These are phyloP conservation scores for Epistrophe grossulariae DNA, from an alignment of 2,888 invertebrate genomes.

Conservation along the genomic window DNA sequence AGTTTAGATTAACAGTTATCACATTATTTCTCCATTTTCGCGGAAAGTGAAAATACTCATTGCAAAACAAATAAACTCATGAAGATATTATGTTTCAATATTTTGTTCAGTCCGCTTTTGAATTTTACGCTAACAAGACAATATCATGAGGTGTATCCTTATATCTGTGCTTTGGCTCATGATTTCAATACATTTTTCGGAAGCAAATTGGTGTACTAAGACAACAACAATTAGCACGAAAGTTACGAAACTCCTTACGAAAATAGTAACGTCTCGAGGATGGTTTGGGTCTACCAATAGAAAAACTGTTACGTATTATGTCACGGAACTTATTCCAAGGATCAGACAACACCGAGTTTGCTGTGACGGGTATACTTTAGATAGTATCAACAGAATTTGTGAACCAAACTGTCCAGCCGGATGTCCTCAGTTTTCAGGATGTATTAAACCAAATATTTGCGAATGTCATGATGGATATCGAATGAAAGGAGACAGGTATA, in stretches of 20 bases:
- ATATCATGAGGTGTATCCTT: slow-evolving; percentile 42
- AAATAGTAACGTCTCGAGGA: background rate
- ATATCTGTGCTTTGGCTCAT: background rate
- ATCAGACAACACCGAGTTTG: slow-evolving; percentile 81
- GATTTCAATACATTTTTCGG: background rate
- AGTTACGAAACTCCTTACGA: background rate
- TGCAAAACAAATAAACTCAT: background rate
- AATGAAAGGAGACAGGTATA: slow-evolving; percentile 30
- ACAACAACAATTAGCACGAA: background rate
- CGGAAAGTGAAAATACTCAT: background rate
- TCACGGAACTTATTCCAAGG: background rate
- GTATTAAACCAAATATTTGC: slow-evolving; percentile 83
- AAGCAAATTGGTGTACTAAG: slow-evolving; percentile 48
- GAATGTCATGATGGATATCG: slow-evolving; percentile 83
- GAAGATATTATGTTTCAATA: background rate
- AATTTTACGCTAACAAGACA: slow-evolving; percentile 30
- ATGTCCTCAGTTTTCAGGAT: slow-evolving; percentile 81
- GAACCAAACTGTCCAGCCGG: slow-evolving; percentile 78
- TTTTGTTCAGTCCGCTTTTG: slow-evolving; percentile 37
- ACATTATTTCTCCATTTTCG: no score
- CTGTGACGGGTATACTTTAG: slow-evolving; percentile 83
- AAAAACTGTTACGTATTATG: background rate
- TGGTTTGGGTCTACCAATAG: background rate
- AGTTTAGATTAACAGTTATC: no score
- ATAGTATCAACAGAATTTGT: slow-evolving; percentile 78